A percentile compares a stretch with the other conserved stretches of the same genome.
Conservation (phyloP, 2,888 invertebrate genomes). For the Rhimphoctona megacephalus region DNA sequence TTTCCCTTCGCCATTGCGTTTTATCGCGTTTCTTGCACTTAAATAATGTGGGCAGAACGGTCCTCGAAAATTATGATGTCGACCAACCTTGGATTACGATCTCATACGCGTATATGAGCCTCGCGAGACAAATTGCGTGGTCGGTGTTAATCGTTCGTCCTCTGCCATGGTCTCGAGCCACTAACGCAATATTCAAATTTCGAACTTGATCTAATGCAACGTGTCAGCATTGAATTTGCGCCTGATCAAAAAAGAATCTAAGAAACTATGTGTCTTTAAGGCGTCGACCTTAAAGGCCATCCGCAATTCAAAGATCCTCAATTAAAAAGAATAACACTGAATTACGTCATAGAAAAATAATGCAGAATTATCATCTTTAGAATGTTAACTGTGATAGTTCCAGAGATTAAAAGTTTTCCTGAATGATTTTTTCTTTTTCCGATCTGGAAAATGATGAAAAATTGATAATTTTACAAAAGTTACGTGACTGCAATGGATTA, state of each 20-base stretch:
- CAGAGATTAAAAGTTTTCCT: no score
- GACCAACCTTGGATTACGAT: conserved; percentile 60
- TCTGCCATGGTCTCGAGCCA: neutral
- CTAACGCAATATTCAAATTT: conserved; percentile 31
- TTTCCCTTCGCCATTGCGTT: neutral
- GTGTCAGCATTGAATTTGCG: neutral
- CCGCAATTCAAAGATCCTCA: neutral
- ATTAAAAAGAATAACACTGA: neutral
- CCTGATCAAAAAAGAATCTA: neutral
- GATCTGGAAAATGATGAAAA: neutral
- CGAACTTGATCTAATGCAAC: conserved; percentile 30
- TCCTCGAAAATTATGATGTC: conserved; percentile 60
- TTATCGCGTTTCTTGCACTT: conserved; percentile 16
- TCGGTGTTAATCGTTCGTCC: neutral
- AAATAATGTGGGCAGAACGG: conserved; percentile 46
- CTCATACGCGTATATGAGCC: conserved; percentile 16
- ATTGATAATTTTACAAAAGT: neutral
- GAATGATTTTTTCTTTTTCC: neutral
- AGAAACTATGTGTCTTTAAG: neutral
- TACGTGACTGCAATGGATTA: neutral
- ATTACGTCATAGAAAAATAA: neutral
- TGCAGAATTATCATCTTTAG: no score
- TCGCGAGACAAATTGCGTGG: conserved; percentile 38
- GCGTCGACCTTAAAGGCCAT: neutral
- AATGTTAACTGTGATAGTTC: no score